Conservation (phyloP, 1,140 invertebrate genomes). For the Calephelis nemesis region DNA sequence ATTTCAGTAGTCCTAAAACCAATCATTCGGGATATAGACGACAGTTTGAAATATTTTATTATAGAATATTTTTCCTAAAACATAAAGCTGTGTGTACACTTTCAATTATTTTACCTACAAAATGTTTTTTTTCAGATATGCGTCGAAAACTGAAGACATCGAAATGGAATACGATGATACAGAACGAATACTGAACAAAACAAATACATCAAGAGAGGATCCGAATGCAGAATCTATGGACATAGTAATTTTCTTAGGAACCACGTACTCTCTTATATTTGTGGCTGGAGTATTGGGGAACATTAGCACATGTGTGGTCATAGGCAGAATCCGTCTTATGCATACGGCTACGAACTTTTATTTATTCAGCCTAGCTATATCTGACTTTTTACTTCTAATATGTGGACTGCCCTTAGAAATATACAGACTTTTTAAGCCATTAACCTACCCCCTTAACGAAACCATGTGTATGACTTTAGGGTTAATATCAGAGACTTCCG, state of each 20-base stretch:
- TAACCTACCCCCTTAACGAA: slow-evolving; percentile 87
- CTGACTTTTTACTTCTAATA: slow-evolving; percentile 90
- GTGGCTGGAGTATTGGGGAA: slow-evolving; percentile 92
- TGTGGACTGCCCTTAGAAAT: slow-evolving; percentile 89
- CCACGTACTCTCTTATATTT: slow-evolving; percentile 89
- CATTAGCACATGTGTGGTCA: slow-evolving; percentile 91
- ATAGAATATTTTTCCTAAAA: background rate
- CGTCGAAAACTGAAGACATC: background rate
- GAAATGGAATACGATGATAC: slow-evolving; percentile 9
- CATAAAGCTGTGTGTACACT: background rate
- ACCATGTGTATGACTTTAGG: slow-evolving; percentile 87
- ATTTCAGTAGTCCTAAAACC: too few relatives aligned
- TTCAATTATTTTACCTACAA: background rate
- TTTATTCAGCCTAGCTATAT: slow-evolving; percentile 92
- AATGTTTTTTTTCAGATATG: background rate
- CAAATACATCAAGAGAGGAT: background rate
- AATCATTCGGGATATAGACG: too few relatives aligned
- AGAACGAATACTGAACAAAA: slow-evolving; percentile 5
- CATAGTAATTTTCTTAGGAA: slow-evolving; percentile 82
- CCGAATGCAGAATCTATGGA: slow-evolving; percentile 74
- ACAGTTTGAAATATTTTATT: too few relatives aligned
- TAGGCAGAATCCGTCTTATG: slow-evolving; percentile 89
- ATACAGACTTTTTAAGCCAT: slow-evolving; percentile 88
- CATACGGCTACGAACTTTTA: slow-evolving; percentile 92
- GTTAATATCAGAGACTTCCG: slow-evolving; percentile 89